Evolutionary conservation across 2,113 vertebrate species (phyloP), one percentile per base, ranked within the genome.

Genomic region (Sturnus vulgaris): DNA sequence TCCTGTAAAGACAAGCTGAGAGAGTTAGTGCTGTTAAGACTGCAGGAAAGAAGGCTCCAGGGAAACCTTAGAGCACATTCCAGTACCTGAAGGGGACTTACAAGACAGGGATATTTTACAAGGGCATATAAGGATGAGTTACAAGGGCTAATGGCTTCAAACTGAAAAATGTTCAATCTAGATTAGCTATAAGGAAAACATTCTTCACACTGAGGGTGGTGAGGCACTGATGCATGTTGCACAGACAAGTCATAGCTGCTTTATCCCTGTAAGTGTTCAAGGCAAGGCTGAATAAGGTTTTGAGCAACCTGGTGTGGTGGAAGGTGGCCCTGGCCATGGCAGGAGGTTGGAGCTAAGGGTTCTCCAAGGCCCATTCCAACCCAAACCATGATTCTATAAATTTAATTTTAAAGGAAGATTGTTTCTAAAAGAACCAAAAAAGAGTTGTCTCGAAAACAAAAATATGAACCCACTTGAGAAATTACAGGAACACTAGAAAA

Each of bases 381-480:
- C 4, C 12, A 68, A 80, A 68, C 5, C 22, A 33, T 25, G 23
- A 53, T 21, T 60, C 28, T 28, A 0, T 18, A 64, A 35, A 4
- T 40, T 52, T 71, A 64, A 57, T 19, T 40, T 84, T 66, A 42
- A 68, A 88, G 21, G 75, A 49, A 65, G 2, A 12, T 8, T 1
- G 0, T 42, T 92, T 71, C 47, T 50, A 59, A 64, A 91, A 82
- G 9, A 52, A 80, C 8, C 15, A 50, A 44, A 24, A 28, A 5
- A 57, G 22, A 11, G 4, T 20, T 7, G 6, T 23, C 14, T 52
- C 0, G 1, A 61, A 69, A 39, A 60, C 1, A 31, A 68, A 59
- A 60, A 44, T 44, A 33, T 5, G 0, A 69, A 42, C 1, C 3
- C 1, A 6, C 25, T 47, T 47, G 12, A 61, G 25, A 64, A 65